Conservation (phyloP, 2,113 vertebrate genomes). For the Gnathonemus echidnorhynchus region DNA sequence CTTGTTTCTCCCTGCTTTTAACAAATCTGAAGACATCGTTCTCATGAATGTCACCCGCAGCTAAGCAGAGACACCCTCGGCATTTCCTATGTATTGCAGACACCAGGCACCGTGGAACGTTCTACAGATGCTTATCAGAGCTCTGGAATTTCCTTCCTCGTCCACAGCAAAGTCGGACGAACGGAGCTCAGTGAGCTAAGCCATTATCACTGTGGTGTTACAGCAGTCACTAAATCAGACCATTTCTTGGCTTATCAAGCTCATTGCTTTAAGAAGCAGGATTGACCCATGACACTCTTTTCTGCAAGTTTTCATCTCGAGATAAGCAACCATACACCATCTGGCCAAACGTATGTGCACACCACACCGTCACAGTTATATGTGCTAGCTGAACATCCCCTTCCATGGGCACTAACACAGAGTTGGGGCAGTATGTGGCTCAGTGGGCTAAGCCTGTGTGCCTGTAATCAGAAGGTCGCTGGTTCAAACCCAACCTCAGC, state of each 20-base stretch:
- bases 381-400: neutral
- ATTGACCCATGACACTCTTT: neutral
- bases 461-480: too few species aligned
- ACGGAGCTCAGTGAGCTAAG: neutral
- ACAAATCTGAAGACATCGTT: neutral
- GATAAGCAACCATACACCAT: neutral
- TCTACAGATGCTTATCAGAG: constrained; percentile 34
- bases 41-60: neutral
- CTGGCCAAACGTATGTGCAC: neutral
- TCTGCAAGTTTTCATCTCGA: neutral
- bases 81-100: constrained; percentile 6
- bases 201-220: neutral
- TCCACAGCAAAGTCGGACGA: neutral
- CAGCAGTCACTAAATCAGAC: neutral
- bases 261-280: neutral
- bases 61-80: neutral
- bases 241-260: neutral
- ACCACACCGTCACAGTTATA: neutral
- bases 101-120: constrained; percentile 8
- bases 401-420: neutral
- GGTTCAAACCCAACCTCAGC: too few species aligned
- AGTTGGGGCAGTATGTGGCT: too few species aligned
- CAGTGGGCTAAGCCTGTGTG: too few species aligned
- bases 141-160: constrained; percentile 34
- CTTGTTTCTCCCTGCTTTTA: neutral